Base-by-base conservation (phyloP, 1,140 invertebrate genomes). In the Tetragonula clypearis region DNA sequence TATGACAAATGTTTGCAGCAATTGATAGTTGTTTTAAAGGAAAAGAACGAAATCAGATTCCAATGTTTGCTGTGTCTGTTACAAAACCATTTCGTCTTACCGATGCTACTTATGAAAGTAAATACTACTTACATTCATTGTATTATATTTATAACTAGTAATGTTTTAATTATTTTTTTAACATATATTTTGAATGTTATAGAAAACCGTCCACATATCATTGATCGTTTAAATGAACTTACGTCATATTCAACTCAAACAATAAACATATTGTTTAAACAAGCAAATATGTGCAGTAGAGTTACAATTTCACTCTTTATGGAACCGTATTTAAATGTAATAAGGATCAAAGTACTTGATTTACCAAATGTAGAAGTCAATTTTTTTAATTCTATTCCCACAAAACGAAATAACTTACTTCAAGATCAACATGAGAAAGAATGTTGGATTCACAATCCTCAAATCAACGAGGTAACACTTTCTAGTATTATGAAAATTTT, bases 41-140 rank as follows among this genome's bases (percentile, higher is more conserved):
- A 12, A 89, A 82, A 79, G 92, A 92, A 73, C 84, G 92, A 56
- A 92, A 93, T 79, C 93, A 93, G 88, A 93, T 93, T 84, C 93
- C 93, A 58, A 93, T 92, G 92, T 93, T 91, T 86, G 86, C 92
- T n/a, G 90, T 86, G 1, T 92, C 90, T 2, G 79, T 93, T 49
- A 93, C 92, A 30, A 93, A 93, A 86, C 91, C 92, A 1, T 93
- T 90, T 82, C 88, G 91, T 21, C 88, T 93, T 5, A 93, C 90
- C 0, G 93, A 93, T 77, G 88, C 88, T 53, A 86, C 88, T 76
- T 84, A 88, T 73, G 78, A 87, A 74, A 86, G 92, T 92, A 92
- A 92, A 1, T 77, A 86, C 26, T 56, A 56, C 11, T 53, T 80
- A 72, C 65, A 78, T 23, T n/a, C 74, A 69, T 86, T 17, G 6